A percentile compares a stretch with the other conserved stretches of the same genome.
phyloP scores from a whole-genome alignment of 2,888 invertebrate genomes.

The Athripsodes cinereus region DNA sequence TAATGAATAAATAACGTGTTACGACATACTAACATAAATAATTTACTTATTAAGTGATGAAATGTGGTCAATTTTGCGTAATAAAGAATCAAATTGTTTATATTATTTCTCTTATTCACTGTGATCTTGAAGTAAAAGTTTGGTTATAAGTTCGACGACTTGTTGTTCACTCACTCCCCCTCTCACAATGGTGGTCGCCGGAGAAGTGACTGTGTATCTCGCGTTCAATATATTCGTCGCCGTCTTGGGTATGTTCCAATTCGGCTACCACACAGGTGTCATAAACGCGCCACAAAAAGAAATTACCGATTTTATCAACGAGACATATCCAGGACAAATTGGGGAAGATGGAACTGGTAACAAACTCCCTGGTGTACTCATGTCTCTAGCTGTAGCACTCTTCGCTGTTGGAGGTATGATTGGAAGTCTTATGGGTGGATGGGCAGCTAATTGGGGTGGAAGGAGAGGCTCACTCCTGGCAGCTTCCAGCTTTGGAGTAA shows the following conservation, averaged over 20 bases:
- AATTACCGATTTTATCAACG: conserved; percentile 57
- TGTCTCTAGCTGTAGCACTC: conserved; percentile 64
- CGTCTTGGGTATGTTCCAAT: conserved; percentile 65
- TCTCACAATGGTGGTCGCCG: conserved; percentile 18
- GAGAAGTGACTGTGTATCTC: conserved; percentile 55
- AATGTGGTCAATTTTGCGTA: background rate
- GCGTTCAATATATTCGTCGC: conserved; percentile 59
- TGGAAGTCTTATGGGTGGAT: conserved; percentile 69
- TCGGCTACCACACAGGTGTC: conserved; percentile 66
- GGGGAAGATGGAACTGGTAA: conserved; percentile 33
- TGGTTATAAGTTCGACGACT: no score
- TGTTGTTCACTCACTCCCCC: background rate
- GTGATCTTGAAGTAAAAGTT: background rate
- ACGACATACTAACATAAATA: background rate
- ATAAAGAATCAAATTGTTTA: no score
- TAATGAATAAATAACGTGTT: background rate
- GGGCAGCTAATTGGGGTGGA: conserved; percentile 64
- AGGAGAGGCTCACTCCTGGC: conserved; percentile 60
- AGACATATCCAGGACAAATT: conserved; percentile 45
- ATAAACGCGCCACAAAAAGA: conserved; percentile 60
- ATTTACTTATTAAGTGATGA: background rate
- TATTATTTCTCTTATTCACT: no score
- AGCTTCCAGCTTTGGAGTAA: conserved; percentile 58
- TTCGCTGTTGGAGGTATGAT: conserved; percentile 76
- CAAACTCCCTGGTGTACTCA: conserved; percentile 46